Evolutionary conservation across 1,140 invertebrate species (phyloP).

Genomic region (Aleiodes sp.): DNA sequence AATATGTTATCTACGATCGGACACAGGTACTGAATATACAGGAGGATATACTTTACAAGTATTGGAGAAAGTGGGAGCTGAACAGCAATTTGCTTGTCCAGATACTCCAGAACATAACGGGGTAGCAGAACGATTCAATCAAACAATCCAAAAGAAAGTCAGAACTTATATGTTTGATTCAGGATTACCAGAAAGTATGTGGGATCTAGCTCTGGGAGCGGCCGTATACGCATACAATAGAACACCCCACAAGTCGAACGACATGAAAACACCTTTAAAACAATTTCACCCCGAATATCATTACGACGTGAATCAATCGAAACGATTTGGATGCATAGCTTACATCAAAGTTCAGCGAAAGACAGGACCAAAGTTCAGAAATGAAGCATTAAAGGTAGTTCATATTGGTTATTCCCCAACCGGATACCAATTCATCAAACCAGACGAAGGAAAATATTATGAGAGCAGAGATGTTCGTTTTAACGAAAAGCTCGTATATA

Average conservation of each 20-base stretch:
- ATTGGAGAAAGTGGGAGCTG: not conserved
- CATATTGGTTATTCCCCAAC: not conserved
- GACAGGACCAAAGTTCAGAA: not conserved
- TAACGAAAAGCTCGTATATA: not conserved
- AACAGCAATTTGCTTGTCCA: not conserved
- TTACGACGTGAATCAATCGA: slow-evolving; percentile 26
- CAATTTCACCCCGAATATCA: not conserved
- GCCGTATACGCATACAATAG: too few relatives aligned
- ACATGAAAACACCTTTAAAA: not conserved
- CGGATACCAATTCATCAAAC: not conserved
- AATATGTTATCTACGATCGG: slow-evolving; percentile 28
- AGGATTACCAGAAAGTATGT: too few relatives aligned
- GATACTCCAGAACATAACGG: not conserved
- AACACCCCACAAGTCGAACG: not conserved
- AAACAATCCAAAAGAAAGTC: not conserved
- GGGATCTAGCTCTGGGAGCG: not conserved
- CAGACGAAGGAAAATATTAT: not conserved
- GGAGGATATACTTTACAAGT: not conserved
- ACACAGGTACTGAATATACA: not conserved
- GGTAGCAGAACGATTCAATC: not conserved
- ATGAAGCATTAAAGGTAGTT: not conserved
- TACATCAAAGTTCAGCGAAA: not conserved
- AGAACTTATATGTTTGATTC: not conserved
- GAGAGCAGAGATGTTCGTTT: not conserved
- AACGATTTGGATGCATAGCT: not conserved